phyloP scores from a whole-genome alignment of 2,797 vertebrate genomes.

The Brotogeris chrysoptera region DNA sequence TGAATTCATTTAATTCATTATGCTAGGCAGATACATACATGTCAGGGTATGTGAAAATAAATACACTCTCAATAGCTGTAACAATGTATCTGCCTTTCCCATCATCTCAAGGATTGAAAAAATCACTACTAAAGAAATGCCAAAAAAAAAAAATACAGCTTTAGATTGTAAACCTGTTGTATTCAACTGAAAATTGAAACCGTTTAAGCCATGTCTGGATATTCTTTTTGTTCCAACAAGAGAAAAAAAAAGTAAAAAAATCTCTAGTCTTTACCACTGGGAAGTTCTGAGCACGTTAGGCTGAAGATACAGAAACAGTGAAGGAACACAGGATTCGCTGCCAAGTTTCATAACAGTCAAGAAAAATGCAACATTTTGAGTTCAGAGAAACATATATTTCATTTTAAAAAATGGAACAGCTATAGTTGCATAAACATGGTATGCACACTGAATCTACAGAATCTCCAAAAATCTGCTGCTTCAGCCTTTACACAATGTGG shows the following conservation, averaged over 20 bases:
- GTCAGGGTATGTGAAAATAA: neutral
- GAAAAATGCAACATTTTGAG: neutral
- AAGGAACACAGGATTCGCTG: neutral
- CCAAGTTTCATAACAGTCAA: neutral
- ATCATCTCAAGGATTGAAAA: neutral
- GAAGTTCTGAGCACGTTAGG: neutral
- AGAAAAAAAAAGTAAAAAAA: neutral
- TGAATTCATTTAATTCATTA: neutral
- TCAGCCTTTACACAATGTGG: conserved; percentile 17
- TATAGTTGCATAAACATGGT: neutral
- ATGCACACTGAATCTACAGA: neutral
- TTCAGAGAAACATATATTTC: neutral
- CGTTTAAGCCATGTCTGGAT: neutral
- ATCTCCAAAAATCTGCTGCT: conserved; percentile 26
- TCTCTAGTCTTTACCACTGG: neutral
- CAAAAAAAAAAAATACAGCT: neutral
- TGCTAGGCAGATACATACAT: neutral
- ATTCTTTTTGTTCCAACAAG: neutral
- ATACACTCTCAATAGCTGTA: neutral
- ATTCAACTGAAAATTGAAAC: neutral
- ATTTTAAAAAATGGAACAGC: neutral
- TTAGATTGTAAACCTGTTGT: neutral
- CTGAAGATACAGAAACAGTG: neutral
- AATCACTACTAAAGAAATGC: neutral
- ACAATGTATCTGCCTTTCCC: neutral